Conservation (phyloP, 2,113 vertebrate species). For the Archocentrus centrarchus region DNA sequence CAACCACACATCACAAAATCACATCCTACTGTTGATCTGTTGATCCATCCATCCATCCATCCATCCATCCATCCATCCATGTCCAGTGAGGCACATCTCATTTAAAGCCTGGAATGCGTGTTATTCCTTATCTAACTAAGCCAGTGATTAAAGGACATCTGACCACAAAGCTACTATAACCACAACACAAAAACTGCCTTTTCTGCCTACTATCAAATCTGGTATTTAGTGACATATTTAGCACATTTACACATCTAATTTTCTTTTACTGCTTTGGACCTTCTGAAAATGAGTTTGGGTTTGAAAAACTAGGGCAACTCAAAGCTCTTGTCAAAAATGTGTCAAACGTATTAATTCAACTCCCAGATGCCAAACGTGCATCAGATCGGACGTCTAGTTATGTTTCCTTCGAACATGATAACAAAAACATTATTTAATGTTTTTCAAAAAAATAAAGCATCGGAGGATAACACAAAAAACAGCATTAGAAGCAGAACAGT, state of each 20-base stretch:
- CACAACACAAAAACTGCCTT: background rate
- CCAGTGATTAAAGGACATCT: background rate
- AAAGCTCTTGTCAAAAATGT: background rate
- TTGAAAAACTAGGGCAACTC: background rate
- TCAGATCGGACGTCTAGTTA: constrained; percentile 21
- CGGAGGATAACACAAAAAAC: background rate
- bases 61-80: too few species aligned
- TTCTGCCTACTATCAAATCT: background rate
- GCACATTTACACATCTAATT: background rate
- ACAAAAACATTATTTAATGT: background rate
- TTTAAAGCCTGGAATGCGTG: background rate
- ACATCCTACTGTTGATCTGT: background rate
- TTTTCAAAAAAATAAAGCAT: background rate
- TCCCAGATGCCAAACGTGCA: constrained; percentile 34
- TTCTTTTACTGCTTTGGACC: background rate
- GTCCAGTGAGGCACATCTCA: background rate
- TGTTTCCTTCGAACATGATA: background rate
- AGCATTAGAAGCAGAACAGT: background rate
- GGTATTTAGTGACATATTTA: background rate
- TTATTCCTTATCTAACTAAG: background rate
- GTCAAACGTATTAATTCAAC: background rate
- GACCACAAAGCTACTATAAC: background rate
- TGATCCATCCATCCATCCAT: too few species aligned
- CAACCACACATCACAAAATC: background rate
- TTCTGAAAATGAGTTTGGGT: constrained; percentile 1